A percentile compares a stretch with the other conserved stretches of the same genome.
Conservation (phyloP, 2,888 invertebrate species). For the Odontocerum albicorne region DNA sequence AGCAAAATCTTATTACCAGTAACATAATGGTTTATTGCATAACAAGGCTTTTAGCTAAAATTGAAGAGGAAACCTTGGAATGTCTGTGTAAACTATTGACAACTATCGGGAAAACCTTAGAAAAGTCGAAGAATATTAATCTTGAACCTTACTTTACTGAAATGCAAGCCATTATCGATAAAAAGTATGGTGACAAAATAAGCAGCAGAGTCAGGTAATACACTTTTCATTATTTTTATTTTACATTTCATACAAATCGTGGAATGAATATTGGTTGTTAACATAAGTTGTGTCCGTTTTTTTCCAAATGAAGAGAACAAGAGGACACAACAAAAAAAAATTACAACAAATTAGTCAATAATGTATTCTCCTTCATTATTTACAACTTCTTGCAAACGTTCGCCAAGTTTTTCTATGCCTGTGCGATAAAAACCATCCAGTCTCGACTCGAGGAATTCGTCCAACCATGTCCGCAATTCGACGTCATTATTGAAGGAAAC, state of each 20-base stretch:
- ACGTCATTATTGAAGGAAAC: no score
- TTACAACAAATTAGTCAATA: no score
- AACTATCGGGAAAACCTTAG: constrained; percentile 85
- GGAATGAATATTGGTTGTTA: neutral
- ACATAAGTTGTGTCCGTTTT: no score
- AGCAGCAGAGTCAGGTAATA: constrained; percentile 22
- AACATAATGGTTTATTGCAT: constrained; percentile 90
- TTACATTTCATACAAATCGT: neutral
- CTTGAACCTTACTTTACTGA: constrained; percentile 62
- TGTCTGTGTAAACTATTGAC: constrained; percentile 90
- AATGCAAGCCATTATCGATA: constrained; percentile 72
- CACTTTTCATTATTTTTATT: no score
- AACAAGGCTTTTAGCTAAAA: constrained; percentile 69
- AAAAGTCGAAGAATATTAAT: constrained; percentile 50
- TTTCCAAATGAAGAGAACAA: no score
- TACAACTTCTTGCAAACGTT: no score
- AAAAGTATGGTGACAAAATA: constrained; percentile 57
- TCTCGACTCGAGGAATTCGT: no score
- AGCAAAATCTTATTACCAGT: constrained; percentile 83
- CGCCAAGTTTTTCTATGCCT: no score
- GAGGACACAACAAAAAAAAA: no score
- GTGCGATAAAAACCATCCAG: no score
- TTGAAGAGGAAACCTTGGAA: constrained; percentile 89
- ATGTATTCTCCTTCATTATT: no score
- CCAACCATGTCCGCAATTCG: no score